A percentile compares a stretch with the other conserved stretches of the same genome.
phyloP scores from a whole-genome alignment of 23 tunicate species.

The Halocynthia roretzi region DNA sequence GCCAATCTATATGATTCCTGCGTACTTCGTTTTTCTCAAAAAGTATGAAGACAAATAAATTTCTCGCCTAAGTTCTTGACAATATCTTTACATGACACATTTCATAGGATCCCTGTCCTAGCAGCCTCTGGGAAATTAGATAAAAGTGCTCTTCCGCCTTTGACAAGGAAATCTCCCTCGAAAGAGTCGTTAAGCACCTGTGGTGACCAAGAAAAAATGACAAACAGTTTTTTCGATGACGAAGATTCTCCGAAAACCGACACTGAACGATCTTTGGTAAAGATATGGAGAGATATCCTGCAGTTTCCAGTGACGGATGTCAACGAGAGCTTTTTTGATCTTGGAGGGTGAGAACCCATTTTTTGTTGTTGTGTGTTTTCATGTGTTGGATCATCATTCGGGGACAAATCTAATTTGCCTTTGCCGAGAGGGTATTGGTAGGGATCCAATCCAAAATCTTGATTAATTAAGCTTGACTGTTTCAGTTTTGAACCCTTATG shows the following conservation, averaged over 20 bases:
- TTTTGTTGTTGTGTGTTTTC: neutral
- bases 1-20: conserved; percentile 88
- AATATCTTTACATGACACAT: neutral
- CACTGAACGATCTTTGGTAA: conserved; percentile 58
- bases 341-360: conserved; percentile 63
- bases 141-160: conserved; percentile 80
- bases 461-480: too few species aligned
- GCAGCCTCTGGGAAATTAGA: conserved; percentile 81
- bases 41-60: conserved; percentile 24
- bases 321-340: conserved; percentile 86
- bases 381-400: neutral
- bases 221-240: neutral
- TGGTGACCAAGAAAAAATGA: neutral
- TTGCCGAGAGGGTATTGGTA: too few species aligned
- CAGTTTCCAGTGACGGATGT: conserved; percentile 64
- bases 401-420: neutral
- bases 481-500: too few species aligned
- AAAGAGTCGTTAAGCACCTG: neutral
- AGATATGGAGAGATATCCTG: conserved; percentile 62
- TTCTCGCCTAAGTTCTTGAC: neutral
- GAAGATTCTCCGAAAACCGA: conserved; percentile 30
- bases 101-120: conserved; percentile 62
- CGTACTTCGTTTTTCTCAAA: conserved; percentile 60
- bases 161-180: neutral
- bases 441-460: too few species aligned